Percentiles rank a stretch among this genome's conserved stretches.
Conservation (phyloP, 2,113 vertebrate species). For the Hystrix cristata region DNA sequence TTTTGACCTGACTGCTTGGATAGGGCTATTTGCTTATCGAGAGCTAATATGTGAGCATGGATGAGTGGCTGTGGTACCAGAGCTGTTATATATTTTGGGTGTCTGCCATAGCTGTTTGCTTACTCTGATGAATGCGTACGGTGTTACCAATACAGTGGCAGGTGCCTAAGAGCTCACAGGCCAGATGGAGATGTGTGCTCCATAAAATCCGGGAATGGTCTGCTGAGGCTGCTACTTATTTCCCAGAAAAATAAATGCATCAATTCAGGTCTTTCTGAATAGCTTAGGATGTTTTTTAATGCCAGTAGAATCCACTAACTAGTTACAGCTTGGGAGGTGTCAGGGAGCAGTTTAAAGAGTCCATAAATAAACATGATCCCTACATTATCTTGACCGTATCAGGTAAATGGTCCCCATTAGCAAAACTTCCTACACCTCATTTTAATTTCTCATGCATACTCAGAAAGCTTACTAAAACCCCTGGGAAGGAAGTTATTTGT, state of each 20-base stretch:
- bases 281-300: slow-evolving; percentile 70
- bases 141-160: background rate
- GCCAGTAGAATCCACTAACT: slow-evolving; percentile 63
- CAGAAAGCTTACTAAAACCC: background rate
- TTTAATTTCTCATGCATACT: slow-evolving; percentile 52
- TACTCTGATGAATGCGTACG: background rate
- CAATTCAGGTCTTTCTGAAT: slow-evolving; percentile 75
- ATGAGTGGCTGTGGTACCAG: background rate
- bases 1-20: background rate
- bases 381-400: slow-evolving; percentile 37
- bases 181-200: slow-evolving; percentile 55
- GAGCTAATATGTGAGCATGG: background rate
- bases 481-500: background rate
- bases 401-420: slow-evolving; percentile 59
- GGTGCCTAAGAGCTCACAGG: background rate
- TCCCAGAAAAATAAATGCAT: slow-evolving; percentile 64
- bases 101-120: background rate
- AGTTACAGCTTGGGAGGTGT: slow-evolving; percentile 71
- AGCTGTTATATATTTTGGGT: background rate
- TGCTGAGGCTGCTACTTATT: slow-evolving; percentile 70
- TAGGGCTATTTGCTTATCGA: background rate
- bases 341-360: slow-evolving; percentile 60
- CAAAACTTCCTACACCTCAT: slow-evolving; percentile 50
- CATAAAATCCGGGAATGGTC: slow-evolving; percentile 59
- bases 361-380: slow-evolving; percentile 56